Conservation (phyloP, 92 coral and sea anemone species). For the Palythoa grandiflora region DNA sequence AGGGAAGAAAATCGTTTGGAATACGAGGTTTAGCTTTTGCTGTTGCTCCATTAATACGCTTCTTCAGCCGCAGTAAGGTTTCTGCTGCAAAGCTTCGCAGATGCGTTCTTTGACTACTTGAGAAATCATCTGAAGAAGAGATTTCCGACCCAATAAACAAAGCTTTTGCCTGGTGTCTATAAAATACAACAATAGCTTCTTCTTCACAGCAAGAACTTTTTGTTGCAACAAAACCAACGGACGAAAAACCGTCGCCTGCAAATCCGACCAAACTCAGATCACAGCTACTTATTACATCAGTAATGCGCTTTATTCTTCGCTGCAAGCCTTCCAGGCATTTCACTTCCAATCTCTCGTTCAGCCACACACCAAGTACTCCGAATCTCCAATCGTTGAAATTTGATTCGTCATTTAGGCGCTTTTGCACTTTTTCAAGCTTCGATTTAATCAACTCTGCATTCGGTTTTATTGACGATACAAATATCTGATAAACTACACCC, state of each 20-base stretch:
- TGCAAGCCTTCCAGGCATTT: neutral
- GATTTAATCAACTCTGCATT: neutral
- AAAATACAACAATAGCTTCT: conserved; percentile 14
- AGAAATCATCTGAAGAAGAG: neutral
- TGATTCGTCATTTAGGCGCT: neutral
- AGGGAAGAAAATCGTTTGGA: neutral
- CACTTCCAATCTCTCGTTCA: neutral
- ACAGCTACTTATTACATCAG: neutral
- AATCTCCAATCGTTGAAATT: neutral
- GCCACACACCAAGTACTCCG: conserved; percentile 22
- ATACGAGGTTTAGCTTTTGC: neutral
- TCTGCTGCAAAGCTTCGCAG: conserved; percentile 12
- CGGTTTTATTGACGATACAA: conserved; percentile 12
- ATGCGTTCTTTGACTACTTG: neutral
- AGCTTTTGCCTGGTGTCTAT: neutral
- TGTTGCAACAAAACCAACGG: neutral
- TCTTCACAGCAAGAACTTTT: neutral
- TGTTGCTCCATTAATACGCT: neutral
- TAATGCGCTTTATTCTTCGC: neutral
- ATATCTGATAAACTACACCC: neutral
- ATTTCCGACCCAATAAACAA: neutral
- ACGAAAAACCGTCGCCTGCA: neutral
- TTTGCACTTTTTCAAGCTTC: neutral
- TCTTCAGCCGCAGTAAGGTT: neutral
- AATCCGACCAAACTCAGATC: conserved; percentile 9